Evolutionary conservation across 2,888 invertebrate genomes (phyloP), one percentile per base, ranked within the genome.

Genomic region (Idaea aversata): DNA sequence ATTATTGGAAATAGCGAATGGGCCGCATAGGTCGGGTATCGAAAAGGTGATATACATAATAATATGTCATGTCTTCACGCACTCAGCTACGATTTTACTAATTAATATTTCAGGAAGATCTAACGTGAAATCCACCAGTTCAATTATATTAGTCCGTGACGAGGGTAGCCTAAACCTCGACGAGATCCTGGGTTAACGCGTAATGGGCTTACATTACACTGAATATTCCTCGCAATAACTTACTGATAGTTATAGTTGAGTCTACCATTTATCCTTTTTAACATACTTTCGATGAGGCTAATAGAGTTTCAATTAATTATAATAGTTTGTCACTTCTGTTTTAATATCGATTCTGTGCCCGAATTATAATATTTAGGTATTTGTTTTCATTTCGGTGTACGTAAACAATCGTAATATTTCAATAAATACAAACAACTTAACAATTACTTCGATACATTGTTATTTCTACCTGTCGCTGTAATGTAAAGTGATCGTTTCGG

Each of bases 71-170:
- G 58, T 67, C 63, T 62, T 62, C 25, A 58, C 69, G 60, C 61
- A 25, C 66, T 62, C 62, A 61, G 67, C 67, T 66, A 65, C 60
- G 64, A 64, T 70, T 70, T 69, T 25, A 6, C 59, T 59, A 68
- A 72, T 73, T 68, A 70, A 70, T 67, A 70, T 72, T 73, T 73
- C 61, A 58, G 67, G 58, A 72, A 67, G 62, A 67, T 47, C 47
- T 47, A 47, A 59, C 66, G 34, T 65, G 69, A 59, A 47, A 16
- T 66, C 63, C 65, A 71, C 60, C 66, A 67, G 68, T 70, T 72
- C 72, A 74, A 72, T 72, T 71, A 72, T 70, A 74, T 71, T 71
- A 71, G 70, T 60, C 66, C 64, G 72, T 72, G 74, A 74, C 74
- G 70, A 74, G 74, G 74, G 74, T 74, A 70, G 63, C 63, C 69